Base-by-base conservation (phyloP, 2,888 invertebrate genomes). In the Adelognathus sp. region DNA sequence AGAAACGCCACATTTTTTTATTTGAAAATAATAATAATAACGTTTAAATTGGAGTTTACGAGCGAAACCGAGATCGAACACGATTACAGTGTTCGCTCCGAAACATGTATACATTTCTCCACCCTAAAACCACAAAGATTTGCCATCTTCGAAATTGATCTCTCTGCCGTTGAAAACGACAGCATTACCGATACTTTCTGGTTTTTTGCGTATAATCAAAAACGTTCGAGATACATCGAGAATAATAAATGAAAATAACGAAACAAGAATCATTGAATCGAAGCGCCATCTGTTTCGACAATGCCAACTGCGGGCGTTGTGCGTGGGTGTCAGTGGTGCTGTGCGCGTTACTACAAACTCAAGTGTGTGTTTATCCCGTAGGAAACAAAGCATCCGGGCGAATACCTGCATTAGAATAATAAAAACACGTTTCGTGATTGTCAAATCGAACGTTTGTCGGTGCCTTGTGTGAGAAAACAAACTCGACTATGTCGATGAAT, bases 281-380 rank as follows among this genome's bases (percentile, higher is more conserved):
- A 11, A 33, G 44, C 69, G 69, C 58, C 46, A 24, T 46, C 27
- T 9, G 33, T 14, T 58, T 24, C 24, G 31, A 46, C 14, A 60
- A 46, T 33, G 33, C 18, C 9, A 58, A 70, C 69, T 70, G 58
- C 31, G n/a, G 14, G 11, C 2, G 31, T 21, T 39, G 36, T 70
- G 46, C 36, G 46, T 44, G 58, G 58, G 58, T 46, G 54, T 67
- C 56, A 21, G 27, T 11, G 41, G 64, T 52, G 50, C 14, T 24
- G 33, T 21, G 36, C 52, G 64, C 33, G 33, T 66, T 66, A 6
- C 50, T 3, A 36, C 7, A n/a, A 50, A 14, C 52, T 66, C 64
- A n/a, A n/a, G n/a, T n/a, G 64, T 36, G 64, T 66, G 64, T 66
- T 66, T 66, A 66, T 66, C 50, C 36, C 24, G 64, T 24, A 14